Conservation (phyloP, 1,140 invertebrate genomes). For the Leucophenga varia region DNA sequence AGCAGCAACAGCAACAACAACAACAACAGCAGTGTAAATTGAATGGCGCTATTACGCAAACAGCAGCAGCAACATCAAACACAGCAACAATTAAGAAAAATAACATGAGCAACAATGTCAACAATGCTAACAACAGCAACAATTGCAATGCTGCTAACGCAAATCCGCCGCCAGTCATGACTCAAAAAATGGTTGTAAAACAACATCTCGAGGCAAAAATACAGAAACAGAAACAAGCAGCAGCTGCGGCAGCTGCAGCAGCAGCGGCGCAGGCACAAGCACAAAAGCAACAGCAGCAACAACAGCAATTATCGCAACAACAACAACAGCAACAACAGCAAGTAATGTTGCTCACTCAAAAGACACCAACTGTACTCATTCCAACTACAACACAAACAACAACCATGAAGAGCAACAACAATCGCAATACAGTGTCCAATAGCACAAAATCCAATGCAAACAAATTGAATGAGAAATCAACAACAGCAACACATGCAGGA, state of each 20-base stretch:
- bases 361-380: slow-evolving; percentile 57
- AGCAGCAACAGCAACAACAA: slow-evolving; percentile 12
- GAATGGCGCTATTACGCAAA: not conserved
- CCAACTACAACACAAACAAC: slow-evolving; percentile 42
- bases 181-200: slow-evolving; percentile 63
- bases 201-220: slow-evolving; percentile 72
- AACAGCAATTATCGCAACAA: slow-evolving; percentile 51
- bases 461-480: slow-evolving; percentile 16
- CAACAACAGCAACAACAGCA: slow-evolving; percentile 31
- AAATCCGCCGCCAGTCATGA: slow-evolving; percentile 32
- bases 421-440: slow-evolving; percentile 1
- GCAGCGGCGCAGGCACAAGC: slow-evolving; percentile 30
- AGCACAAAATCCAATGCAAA: slow-evolving; percentile 1
- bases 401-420: slow-evolving; percentile 22
- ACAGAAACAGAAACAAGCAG: slow-evolving; percentile 58
- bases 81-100: too few species aligned
- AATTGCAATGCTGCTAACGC: slow-evolving; percentile 2
- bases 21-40: slow-evolving; percentile 9
- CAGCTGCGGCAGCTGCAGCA: slow-evolving; percentile 33
- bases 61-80: slow-evolving; percentile 17
- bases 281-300: slow-evolving; percentile 49
- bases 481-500: slow-evolving; percentile 35
- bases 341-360: slow-evolving; percentile 46
- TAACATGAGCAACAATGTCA: not conserved
- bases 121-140: slow-evolving; percentile 11